These are phyloP conservation scores for Luperina nickerlii DNA, from an alignment of 2,888 invertebrate genomes.

Conservation along the genomic window DNA sequence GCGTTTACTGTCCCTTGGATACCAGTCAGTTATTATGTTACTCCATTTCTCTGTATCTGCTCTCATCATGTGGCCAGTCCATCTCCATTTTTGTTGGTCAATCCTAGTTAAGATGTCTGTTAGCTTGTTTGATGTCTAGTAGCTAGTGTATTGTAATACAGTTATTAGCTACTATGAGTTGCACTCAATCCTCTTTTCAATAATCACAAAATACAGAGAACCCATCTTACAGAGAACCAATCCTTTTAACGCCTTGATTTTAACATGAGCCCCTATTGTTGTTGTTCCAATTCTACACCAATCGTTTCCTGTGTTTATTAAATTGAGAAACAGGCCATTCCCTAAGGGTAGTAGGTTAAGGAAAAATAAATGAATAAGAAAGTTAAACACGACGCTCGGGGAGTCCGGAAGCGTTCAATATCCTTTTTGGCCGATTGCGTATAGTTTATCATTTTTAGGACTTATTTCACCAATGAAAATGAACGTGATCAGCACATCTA, in stretches of 20 bases:
- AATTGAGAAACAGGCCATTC: constrained; percentile 7
- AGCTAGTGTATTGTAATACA: too few relatives aligned
- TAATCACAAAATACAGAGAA: background rate
- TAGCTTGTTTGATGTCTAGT: too few relatives aligned
- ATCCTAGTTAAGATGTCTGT: too few relatives aligned
- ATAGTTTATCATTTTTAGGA: constrained; percentile 26
- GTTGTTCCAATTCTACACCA: constrained; percentile 12
- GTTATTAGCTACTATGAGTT: background rate
- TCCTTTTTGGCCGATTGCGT: background rate
- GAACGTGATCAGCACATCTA: background rate
- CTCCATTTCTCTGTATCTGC: too few relatives aligned
- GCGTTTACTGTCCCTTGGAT: too few relatives aligned
- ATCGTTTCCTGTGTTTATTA: background rate
- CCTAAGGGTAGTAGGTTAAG: constrained; percentile 10
- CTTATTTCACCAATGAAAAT: background rate
- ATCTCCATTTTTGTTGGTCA: too few relatives aligned
- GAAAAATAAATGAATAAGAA: constrained; percentile 27
- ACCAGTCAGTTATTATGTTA: too few relatives aligned
- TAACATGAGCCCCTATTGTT: background rate
- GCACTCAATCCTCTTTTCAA: background rate
- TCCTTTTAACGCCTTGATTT: background rate
- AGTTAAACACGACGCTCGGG: constrained; percentile 11
- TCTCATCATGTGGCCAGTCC: too few relatives aligned
- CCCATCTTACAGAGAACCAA: too few relatives aligned
- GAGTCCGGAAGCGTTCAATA: constrained; percentile 9